These are phyloP conservation scores for Trigoniulus corallinus DNA, from an alignment of 1,140 invertebrate genomes.

Conservation along the genomic window DNA sequence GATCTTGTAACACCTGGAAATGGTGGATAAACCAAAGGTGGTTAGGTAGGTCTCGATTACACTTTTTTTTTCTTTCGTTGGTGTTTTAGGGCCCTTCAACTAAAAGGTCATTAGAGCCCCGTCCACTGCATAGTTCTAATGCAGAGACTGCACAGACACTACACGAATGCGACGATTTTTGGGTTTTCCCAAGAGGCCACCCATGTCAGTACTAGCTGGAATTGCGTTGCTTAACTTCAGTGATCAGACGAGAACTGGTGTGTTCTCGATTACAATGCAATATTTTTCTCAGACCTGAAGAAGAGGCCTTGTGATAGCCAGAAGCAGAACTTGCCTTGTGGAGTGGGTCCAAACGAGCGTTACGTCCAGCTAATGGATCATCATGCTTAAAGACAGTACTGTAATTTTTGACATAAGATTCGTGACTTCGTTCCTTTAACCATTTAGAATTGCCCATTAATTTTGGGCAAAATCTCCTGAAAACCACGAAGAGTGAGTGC, in stretches of 20 bases:
- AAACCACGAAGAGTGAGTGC: no score
- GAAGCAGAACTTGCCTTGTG: conserved; percentile 49
- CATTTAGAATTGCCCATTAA: conserved; percentile 49
- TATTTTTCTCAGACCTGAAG: no score
- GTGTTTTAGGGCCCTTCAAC: neutral
- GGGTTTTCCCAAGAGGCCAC: no score
- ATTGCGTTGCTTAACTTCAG: no score
- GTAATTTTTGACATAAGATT: conserved; percentile 75
- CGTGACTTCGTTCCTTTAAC: conserved; percentile 61
- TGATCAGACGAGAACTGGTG: no score
- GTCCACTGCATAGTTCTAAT: no score
- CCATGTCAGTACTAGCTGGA: no score
- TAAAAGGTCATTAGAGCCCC: no score
- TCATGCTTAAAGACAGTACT: conserved; percentile 65
- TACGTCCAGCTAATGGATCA: conserved; percentile 62
- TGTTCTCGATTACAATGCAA: no score
- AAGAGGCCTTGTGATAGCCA: no score
- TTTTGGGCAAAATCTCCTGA: conserved; percentile 44
- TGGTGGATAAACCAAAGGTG: neutral
- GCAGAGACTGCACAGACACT: no score
- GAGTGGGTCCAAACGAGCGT: conserved; percentile 46
- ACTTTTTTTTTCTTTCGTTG: neutral
- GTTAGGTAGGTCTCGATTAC: neutral
- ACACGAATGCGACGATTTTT: no score
- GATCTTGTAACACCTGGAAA: conserved; percentile 39